Evolutionary conservation across 2,888 invertebrate species (phyloP).

Genomic region (Cantharis nigra): DNA sequence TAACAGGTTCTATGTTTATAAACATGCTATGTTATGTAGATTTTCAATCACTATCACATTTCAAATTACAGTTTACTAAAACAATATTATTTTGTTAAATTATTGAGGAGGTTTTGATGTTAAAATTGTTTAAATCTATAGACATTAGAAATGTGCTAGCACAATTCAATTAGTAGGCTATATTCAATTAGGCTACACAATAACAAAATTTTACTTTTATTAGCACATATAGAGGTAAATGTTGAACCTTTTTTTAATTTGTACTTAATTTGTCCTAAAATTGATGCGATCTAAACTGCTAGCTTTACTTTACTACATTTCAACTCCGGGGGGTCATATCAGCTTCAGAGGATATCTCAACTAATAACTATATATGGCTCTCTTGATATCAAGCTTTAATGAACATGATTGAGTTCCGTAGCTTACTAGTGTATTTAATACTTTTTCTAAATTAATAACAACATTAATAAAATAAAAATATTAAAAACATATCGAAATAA

Average conservation of each 20-base stretch:
- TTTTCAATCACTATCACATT: no score
- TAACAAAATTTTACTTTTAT: background rate
- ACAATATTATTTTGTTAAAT: no score
- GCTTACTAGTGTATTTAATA: background rate
- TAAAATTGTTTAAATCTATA: background rate
- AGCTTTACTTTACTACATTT: background rate
- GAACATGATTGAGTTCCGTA: background rate
- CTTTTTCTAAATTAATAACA: background rate
- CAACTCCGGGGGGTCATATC: slow-evolving; percentile 1
- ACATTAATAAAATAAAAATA: background rate
- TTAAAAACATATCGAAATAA: background rate
- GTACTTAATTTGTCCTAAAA: background rate
- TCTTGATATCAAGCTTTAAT: slow-evolving; percentile 1
- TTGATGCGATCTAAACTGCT: background rate
- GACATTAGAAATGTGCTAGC: background rate
- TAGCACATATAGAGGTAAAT: background rate
- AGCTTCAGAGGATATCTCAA: background rate
- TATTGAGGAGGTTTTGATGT: background rate
- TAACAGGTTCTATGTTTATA: no score
- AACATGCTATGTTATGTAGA: no score
- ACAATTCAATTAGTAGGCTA: background rate
- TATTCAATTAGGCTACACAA: no score
- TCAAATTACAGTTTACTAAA: no score
- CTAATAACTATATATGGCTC: slow-evolving; percentile 1
- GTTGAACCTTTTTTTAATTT: background rate